Evolutionary conservation across 2,888 invertebrate species (phyloP).

Genomic region (Dasypogon diadema): DNA sequence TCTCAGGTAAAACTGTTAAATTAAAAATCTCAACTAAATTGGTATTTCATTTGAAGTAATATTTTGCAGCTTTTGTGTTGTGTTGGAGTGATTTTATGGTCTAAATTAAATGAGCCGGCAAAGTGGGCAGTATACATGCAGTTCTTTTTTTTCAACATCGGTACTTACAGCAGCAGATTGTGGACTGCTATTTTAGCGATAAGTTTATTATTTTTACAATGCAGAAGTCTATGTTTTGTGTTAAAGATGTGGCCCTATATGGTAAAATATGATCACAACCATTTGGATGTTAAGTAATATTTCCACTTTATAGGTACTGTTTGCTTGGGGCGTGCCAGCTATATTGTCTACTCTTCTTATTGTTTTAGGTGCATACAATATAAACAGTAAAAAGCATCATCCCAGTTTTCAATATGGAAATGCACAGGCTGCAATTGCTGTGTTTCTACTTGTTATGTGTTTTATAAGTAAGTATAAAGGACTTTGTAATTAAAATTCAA

Average conservation of each 20-base stretch:
- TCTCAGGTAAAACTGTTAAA: conserved; percentile 78
- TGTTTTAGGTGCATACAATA: conserved; percentile 67
- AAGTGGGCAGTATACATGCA: conserved; percentile 79
- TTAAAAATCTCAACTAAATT: neutral
- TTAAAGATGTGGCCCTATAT: conserved; percentile 80
- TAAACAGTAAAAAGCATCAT: conserved; percentile 69
- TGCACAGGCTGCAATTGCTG: conserved; percentile 81
- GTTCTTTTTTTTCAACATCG: conserved; percentile 80
- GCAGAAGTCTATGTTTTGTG: conserved; percentile 86
- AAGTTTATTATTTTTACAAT: conserved; percentile 83
- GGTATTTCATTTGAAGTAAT: conserved; percentile 49
- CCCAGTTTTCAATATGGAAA: conserved; percentile 84
- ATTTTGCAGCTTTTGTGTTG: conserved; percentile 74
- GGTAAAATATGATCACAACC: too few species aligned
- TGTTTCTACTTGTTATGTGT: conserved; percentile 81
- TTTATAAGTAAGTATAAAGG: conserved; percentile 77
- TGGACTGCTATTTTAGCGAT: conserved; percentile 89
- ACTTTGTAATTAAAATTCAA: too few species aligned
- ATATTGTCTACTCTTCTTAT: conserved; percentile 77
- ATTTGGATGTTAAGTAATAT: too few species aligned
- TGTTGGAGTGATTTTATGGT: conserved; percentile 82
- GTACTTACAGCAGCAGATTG: conserved; percentile 83
- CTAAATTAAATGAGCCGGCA: conserved; percentile 71
- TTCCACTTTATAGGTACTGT: conserved; percentile 69
- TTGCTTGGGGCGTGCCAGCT: conserved; percentile 77